A percentile compares a stretch with the other conserved stretches of the same genome.
Conservation (phyloP, 2,113 vertebrate genomes). For the Numida meleagris region DNA sequence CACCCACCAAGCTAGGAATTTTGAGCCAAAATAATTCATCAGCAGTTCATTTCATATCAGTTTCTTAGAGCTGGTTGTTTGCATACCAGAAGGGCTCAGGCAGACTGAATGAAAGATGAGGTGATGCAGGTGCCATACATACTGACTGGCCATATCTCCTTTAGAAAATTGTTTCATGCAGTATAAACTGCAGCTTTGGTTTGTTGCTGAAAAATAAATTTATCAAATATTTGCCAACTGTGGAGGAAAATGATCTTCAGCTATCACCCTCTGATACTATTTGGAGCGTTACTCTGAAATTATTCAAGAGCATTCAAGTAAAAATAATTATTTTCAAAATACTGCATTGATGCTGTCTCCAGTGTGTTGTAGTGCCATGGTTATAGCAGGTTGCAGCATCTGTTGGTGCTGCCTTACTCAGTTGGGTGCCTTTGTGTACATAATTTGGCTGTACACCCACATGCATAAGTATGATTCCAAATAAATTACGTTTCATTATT, state of each 20-base stretch:
- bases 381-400: constrained; percentile 9
- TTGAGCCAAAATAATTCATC: background rate
- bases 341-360: background rate
- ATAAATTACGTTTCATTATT: background rate
- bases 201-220: background rate
- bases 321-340: constrained; percentile 34
- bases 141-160: background rate
- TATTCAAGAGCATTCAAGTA: background rate
- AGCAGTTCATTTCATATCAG: background rate
- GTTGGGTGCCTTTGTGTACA: background rate
- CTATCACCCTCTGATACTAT: background rate
- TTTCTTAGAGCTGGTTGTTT: background rate
- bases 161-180: background rate
- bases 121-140: background rate
- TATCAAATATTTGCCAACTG: background rate
- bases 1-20: background rate
- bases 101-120: background rate
- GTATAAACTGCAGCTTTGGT: background rate
- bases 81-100: background rate
- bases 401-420: background rate
- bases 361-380: background rate
- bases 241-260: background rate
- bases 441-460: background rate
- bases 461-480: background rate
- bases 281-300: background rate